These are phyloP conservation scores for Vanessa tameamea DNA, from an alignment of 1,140 invertebrate species.

Conservation along the genomic window DNA sequence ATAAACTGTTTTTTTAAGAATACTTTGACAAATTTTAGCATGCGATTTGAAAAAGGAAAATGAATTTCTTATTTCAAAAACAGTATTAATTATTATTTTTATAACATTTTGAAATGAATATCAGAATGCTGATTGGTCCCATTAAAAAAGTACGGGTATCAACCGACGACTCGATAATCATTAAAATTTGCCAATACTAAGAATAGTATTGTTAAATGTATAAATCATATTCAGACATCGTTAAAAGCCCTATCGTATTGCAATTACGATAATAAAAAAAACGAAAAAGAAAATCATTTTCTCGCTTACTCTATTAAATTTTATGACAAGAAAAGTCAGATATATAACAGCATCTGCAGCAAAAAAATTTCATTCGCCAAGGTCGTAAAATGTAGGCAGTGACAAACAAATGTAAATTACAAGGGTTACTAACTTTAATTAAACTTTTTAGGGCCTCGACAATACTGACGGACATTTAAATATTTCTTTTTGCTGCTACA, in stretches of 20 bases:
- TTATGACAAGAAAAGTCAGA: conserved; percentile 26
- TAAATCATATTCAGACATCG: too few species aligned
- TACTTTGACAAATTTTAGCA: too few species aligned
- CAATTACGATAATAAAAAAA: background rate
- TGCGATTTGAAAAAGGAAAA: too few species aligned
- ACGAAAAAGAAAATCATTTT: conserved; percentile 3
- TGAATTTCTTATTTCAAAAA: background rate
- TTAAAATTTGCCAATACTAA: too few species aligned
- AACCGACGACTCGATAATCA: too few species aligned
- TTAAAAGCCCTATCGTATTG: too few species aligned
- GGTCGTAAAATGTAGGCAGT: conserved; percentile 26
- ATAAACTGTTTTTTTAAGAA: background rate
- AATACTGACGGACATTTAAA: conserved; percentile 7
- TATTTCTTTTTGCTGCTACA: conserved; percentile 1
- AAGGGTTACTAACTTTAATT: conserved; percentile 34
- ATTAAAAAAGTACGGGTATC: too few species aligned
- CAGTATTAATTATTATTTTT: background rate
- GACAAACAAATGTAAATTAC: conserved; percentile 31
- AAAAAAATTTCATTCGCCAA: conserved; percentile 20
- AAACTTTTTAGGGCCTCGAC: conserved; percentile 22
- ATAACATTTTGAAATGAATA: too few species aligned
- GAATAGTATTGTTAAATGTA: too few species aligned
- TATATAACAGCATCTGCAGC: conserved; percentile 26
- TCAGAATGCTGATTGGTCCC: too few species aligned
- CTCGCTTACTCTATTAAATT: conserved; percentile 22